Evolutionary conservation across 2,797 vertebrate genomes (phyloP).

Genomic region (Ptychobarbus kaznakovi): DNA sequence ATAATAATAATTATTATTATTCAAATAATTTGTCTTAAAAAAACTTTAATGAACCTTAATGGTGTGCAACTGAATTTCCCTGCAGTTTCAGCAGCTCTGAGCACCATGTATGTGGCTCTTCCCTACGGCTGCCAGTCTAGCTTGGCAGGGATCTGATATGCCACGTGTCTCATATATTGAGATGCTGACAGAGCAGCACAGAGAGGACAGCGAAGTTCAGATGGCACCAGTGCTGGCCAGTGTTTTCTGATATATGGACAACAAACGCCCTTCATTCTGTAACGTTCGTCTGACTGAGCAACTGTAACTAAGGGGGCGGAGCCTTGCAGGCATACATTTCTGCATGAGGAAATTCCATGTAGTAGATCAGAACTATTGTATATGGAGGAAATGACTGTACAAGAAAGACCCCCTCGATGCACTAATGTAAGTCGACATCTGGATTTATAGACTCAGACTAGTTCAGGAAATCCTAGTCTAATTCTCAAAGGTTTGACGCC

Average conservation of each 20-base stretch:
- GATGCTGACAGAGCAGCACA: conserved; percentile 1
- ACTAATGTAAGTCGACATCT: background rate
- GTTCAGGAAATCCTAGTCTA: background rate
- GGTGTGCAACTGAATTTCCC: background rate
- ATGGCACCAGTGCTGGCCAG: background rate
- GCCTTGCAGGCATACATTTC: background rate
- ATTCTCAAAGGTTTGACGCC: background rate
- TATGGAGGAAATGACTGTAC: background rate
- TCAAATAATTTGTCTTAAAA: background rate
- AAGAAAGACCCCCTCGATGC: background rate
- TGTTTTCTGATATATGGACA: conserved; percentile 29
- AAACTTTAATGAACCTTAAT: background rate
- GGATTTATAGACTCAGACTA: background rate
- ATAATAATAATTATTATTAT: no score
- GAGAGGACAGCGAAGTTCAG: background rate
- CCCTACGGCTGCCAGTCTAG: background rate
- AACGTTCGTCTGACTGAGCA: background rate
- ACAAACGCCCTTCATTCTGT: conserved; percentile 18
- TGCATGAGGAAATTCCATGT: background rate
- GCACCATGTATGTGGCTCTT: background rate
- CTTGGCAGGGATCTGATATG: conserved; percentile 13
- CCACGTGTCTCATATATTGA: conserved; percentile 11
- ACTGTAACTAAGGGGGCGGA: background rate
- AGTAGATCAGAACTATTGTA: background rate
- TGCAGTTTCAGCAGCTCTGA: background rate